Evolutionary conservation across 1,140 invertebrate species (phyloP), one percentile per base, ranked within the genome.

Genomic region (Elymnias hypermnestra): DNA sequence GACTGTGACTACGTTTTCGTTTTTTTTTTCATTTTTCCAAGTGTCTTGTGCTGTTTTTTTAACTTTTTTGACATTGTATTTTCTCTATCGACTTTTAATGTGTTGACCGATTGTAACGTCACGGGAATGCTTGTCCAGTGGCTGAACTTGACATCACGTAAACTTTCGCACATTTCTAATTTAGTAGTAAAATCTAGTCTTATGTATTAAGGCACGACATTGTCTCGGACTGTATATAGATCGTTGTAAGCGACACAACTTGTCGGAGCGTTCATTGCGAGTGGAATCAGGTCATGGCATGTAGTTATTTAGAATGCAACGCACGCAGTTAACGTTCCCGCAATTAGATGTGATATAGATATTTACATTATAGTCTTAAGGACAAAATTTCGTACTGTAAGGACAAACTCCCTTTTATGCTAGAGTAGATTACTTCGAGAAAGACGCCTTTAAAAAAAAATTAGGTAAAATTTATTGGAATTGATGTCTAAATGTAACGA

Each of bases 181-280:
- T 73, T 63, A 63, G 63, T 76, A 78, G 79, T 79, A 83, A 82
- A 83, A 73, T 84, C 79, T 83, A 83, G 79, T 83, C 79, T 76
- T 82, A 83, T 63, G 67, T 77, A 75, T 49, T 78, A 82, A 77
- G 73, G 72, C 70, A 71, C 62, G 64, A 72, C 63, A 59, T 63
- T 60, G 69, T 75, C 63, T 76, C 66, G 61, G 58, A 72, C 66
- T 81, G 72, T 83, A 75, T 45, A 77, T 81, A 81, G 62, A 63
- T 65, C 59, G 60, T 65, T 59, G 48, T 72, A 67, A 72, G 64
- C 49, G 51, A 72, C 69, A 69, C 53, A 60, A 65, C 57, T 69
- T 69, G 67, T 53, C 57, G 61, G 53, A 64, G 68, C 67, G 68
- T 76, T 72, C 63, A 60, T 63, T 63, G 61, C 22, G 41, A 53